Evolutionary conservation across 2,888 invertebrate species (phyloP), one percentile per base, ranked within the genome.

Genomic region (Willowsia nigromaculata): DNA sequence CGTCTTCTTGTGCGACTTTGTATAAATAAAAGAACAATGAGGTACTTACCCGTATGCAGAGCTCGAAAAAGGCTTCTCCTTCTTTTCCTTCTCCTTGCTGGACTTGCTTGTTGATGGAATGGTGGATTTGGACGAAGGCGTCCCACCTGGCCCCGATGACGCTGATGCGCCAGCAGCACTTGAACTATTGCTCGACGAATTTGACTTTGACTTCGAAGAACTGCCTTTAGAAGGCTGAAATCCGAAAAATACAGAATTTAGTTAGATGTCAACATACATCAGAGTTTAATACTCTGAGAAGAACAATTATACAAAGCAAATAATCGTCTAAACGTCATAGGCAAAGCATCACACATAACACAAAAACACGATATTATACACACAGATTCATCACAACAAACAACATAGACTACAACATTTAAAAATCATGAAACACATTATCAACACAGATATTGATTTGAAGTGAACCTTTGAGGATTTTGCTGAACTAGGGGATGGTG

Each of bases 11-110:
- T n/a, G n/a, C n/a, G n/a, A n/a, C n/a, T n/a, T n/a, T n/a, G n/a
- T n/a, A n/a, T n/a, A n/a, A n/a, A n/a, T n/a, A n/a, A n/a, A n/a
- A n/a, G n/a, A 7, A 59, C 43, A 33, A 22, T 84, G 56, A 30
- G 13, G 22, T 74, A 53, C 93, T 92, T 18, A 95, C 94, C 94
- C 94, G 92, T 94, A 94, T 91, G 94, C 95, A 71, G 95, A 94
- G 47, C 95, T 95, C 83, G 96, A 95, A 93, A 92, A 93, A 40
- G 95, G 94, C 93, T 80, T 89, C 59, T 89, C 85, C 56, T 96
- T 96, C 94, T 96, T 97, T 93, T 97, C 96, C 93, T 96, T 97
- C 93, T 97, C 97, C 94, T 96, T 96, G 43, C 96, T 94, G 11
- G 96, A 95, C 94, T 96, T 93, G 0, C 94, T 94, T 22, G 90